Conservation (phyloP, 2,113 vertebrate genomes). For the Mohoua ochrocephala region DNA sequence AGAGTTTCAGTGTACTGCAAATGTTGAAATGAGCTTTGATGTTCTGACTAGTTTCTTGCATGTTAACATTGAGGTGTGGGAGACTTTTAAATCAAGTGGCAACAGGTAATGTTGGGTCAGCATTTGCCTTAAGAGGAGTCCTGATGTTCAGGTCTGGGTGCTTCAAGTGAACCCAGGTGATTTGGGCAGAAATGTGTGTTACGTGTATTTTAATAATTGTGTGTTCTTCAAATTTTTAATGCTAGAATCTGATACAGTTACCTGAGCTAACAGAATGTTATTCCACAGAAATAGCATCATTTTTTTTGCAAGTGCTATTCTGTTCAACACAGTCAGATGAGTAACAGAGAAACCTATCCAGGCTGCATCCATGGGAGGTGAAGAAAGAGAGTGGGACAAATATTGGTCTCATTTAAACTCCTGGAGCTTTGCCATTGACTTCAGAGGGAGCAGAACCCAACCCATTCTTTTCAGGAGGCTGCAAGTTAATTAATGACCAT, state of each 20-base stretch:
- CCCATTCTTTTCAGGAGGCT: neutral
- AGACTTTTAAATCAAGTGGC: conserved; percentile 17
- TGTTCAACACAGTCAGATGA: neutral
- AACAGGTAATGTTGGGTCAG: neutral
- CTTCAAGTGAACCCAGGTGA: neutral
- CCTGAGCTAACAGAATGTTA: neutral
- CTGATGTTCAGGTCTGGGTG: neutral
- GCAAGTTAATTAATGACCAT: neutral
- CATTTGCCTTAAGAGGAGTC: neutral
- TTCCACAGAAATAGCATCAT: neutral
- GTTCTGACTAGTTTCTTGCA: neutral
- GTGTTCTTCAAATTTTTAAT: neutral
- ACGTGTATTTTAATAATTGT: neutral
- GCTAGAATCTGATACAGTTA: neutral
- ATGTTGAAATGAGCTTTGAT: neutral
- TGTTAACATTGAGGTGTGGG: neutral
- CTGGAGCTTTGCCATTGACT: neutral
- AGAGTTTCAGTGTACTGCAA: neutral
- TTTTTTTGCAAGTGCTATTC: neutral
- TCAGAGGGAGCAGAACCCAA: neutral
- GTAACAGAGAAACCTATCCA: neutral
- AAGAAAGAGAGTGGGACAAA: neutral
- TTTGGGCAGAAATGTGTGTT: neutral
- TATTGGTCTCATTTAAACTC: neutral
- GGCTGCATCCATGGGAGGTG: neutral